Evolutionary conservation across 2,888 invertebrate species (phyloP), one percentile per base, ranked within the genome.

Genomic region (Emmelina monodactyla): DNA sequence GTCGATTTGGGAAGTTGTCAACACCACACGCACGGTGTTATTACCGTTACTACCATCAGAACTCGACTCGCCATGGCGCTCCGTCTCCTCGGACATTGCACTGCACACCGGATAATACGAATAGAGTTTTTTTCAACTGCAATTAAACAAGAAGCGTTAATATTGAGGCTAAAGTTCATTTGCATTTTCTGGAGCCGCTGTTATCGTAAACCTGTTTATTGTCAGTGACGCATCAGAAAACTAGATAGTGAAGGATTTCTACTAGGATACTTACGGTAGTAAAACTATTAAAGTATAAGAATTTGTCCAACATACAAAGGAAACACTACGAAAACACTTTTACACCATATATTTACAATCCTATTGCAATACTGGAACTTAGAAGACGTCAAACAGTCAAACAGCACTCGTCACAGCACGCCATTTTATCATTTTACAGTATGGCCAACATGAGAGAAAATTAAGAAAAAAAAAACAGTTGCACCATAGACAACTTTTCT

Each of bases 1-100:
- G 57, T 85, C 84, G 60, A 87, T 69, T 58, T 88, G 88, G 51
- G 83, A 82, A 44, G 87, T 83, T 53, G 83, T 82, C 64, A 88
- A 73, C 55, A 83, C 73, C 61, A 87, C 81, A 49, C 86, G 83
- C 50, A 82, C 76, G 53, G 62, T 51, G 56, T 49, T 83, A 71
- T 51, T 78, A 76, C 46, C 83, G 75, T 68, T 83, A 79, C 66
- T 71, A 69, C 48, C 81, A 50, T 72, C 73, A 57, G 58, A 64
- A 63, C 66, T 65, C 59, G 67, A 53, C 62, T 76, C 78, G 55
- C 65, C 73, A 56, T 71, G 73, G 53, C 73, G 70, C 52, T 75
- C 78, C 55, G 62, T 64, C 62, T 78, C 78, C 62, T 78, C 78
- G 68, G 78, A 78, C 78, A 78, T 78, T 73, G 73, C 78, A 75